Evolutionary conservation across 2,888 invertebrate species (phyloP).

Genomic region (Ptilodon capucinus): DNA sequence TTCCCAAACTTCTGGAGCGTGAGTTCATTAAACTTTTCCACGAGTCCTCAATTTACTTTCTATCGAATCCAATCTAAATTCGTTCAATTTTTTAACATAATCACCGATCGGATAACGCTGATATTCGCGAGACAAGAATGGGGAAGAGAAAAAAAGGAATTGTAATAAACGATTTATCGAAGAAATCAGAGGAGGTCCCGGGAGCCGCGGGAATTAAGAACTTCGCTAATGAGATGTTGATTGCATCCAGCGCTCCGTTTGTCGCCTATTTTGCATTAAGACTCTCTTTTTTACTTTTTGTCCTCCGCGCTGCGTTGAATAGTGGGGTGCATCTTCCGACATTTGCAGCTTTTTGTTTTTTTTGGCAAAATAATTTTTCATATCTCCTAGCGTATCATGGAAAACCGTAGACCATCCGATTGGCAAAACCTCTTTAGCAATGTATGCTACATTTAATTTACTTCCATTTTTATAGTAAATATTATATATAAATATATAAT

Average conservation of each 20-base stretch:
- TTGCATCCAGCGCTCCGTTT: constrained; percentile 70
- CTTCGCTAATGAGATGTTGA: constrained; percentile 79
- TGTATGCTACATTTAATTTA: too few relatives aligned
- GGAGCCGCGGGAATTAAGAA: constrained; percentile 70
- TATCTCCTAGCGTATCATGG: too few relatives aligned
- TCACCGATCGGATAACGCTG: constrained; percentile 57
- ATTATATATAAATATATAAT: too few relatives aligned
- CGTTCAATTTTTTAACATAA: constrained; percentile 65
- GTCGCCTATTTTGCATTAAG: constrained; percentile 62
- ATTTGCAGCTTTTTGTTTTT: constrained; percentile 17
- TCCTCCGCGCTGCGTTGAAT: constrained; percentile 51
- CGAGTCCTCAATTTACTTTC: constrained; percentile 55
- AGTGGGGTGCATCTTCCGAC: constrained; percentile 62
- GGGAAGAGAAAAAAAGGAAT: constrained; percentile 44
- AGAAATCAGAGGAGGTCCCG: constrained; percentile 60
- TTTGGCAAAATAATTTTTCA: neutral
- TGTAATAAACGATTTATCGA: constrained; percentile 73
- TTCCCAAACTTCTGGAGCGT: constrained; percentile 37
- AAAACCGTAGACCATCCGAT: too few relatives aligned
- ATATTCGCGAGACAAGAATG: constrained; percentile 58
- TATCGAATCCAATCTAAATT: constrained; percentile 56
- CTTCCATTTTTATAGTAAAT: too few relatives aligned
- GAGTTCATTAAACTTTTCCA: constrained; percentile 64
- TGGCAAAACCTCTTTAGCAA: too few relatives aligned
- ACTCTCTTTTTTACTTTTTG: constrained; percentile 48